These are phyloP conservation scores for Stichopus chloronotus DNA, from an alignment of 35 echinoderm and acorn worm genomes.

Conservation along the genomic window DNA sequence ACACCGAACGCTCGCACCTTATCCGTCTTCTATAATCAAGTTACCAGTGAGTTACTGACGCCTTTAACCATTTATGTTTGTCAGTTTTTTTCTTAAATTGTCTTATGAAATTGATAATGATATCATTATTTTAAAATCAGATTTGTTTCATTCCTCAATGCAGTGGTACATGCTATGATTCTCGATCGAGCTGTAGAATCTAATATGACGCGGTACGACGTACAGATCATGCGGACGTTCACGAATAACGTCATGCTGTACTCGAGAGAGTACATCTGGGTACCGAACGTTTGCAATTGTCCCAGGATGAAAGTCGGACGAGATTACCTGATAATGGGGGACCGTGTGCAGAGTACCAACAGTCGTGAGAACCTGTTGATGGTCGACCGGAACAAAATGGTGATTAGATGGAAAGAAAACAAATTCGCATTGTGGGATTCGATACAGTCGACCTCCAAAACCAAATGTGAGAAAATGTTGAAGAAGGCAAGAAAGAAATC, in stretches of 20 bases:
- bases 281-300: constrained; percentile 83
- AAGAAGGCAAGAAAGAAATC: constrained; percentile 32
- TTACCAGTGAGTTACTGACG: not conserved
- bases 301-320: constrained; percentile 62
- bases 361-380: constrained; percentile 73
- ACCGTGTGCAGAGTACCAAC: constrained; percentile 40
- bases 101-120: not conserved
- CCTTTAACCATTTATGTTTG: not conserved
- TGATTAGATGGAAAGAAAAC: constrained; percentile 61
- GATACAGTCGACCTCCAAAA: constrained; percentile 61
- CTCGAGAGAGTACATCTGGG: constrained; percentile 82
- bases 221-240: constrained; percentile 67
- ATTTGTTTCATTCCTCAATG: constrained; percentile 11
- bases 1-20: no score
- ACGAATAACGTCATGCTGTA: constrained; percentile 69
- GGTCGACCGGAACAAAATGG: constrained; percentile 75
- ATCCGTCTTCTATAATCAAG: not conserved
- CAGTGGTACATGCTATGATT: constrained; percentile 73
- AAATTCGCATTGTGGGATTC: constrained; percentile 70
- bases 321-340: constrained; percentile 77
- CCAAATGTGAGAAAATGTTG: constrained; percentile 43
- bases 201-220: constrained; percentile 74
- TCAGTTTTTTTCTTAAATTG: not conserved
- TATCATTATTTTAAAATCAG: not conserved
- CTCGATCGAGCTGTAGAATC: constrained; percentile 36